These are phyloP conservation scores for Hydrotaea diabolus DNA, from an alignment of 2,888 invertebrate genomes.

Conservation along the genomic window DNA sequence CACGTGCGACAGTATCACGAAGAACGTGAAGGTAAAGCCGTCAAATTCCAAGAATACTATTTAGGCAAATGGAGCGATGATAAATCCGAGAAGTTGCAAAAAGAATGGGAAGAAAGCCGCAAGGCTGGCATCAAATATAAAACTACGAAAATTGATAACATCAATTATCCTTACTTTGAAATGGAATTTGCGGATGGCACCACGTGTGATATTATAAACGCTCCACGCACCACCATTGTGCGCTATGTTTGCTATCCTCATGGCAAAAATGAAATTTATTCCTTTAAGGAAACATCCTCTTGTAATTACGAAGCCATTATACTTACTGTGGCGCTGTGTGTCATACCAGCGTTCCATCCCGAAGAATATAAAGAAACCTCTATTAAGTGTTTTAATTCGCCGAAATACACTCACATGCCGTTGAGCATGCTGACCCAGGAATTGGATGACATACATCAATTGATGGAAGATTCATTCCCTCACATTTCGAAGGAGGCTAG, in stretches of 20 bases:
- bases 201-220: conserved; percentile 93
- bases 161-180: conserved; percentile 92
- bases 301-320: conserved; percentile 97
- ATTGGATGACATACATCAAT: conserved; percentile 86
- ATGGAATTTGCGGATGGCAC: conserved; percentile 95
- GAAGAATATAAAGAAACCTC: conserved; percentile 89
- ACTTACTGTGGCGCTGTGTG: conserved; percentile 91
- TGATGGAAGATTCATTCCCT: conserved; percentile 80
- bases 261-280: conserved; percentile 95
- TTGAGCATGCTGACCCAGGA: conserved; percentile 87
- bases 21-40: conserved; percentile 92
- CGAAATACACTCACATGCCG: conserved; percentile 87
- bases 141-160: conserved; percentile 92
- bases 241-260: conserved; percentile 94
- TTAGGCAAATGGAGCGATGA: conserved; percentile 89
- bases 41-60: conserved; percentile 91
- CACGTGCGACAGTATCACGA: conserved; percentile 97
- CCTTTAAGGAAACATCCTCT: conserved; percentile 94
- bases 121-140: conserved; percentile 83
- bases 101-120: conserved; percentile 81
- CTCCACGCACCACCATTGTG: conserved; percentile 90
- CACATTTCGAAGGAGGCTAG: conserved; percentile 73
- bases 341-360: conserved; percentile 93
- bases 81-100: conserved; percentile 83
- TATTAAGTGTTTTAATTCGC: conserved; percentile 88